Percentiles rank a stretch among this genome's conserved stretches.
Evolutionary conservation across 2,113 vertebrate species (phyloP).

Genomic region (Ia io): DNA sequence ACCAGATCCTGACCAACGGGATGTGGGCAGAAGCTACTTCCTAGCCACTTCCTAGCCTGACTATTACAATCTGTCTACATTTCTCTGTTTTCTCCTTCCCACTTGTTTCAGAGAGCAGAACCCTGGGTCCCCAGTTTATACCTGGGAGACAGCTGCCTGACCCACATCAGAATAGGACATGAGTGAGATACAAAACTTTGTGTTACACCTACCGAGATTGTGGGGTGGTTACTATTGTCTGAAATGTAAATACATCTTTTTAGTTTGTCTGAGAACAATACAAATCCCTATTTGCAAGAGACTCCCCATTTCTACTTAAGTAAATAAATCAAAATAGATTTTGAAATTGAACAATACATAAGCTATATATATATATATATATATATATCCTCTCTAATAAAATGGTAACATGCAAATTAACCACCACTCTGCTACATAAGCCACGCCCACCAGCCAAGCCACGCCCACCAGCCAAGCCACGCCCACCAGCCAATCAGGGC

Average conservation of each 20-base stretch:
- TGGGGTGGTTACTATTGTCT: not conserved
- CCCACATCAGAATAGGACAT: rapidly evolving
- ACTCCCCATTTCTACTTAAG: not conserved
- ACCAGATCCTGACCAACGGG: not conserved
- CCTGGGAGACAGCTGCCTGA: not conserved
- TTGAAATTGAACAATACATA: not conserved
- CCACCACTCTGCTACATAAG: too few species aligned
- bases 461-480: too few species aligned
- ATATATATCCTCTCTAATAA: too few species aligned
- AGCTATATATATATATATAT: too few species aligned
- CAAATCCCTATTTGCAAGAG: not conserved
- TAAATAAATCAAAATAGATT: not conserved
- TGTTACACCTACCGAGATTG: not conserved
- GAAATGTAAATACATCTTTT: not conserved
- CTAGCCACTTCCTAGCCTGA: too few species aligned
- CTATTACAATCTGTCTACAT: not conserved
- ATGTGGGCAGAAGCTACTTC: not conserved
- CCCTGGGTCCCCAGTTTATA: too few species aligned
- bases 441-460: too few species aligned
- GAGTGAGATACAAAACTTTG: not conserved
- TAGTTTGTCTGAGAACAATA: not conserved
- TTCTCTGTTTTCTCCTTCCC: not conserved
- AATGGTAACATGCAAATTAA: too few species aligned
- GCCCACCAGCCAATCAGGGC: too few species aligned
- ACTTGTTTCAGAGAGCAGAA: not conserved